These are phyloP conservation scores for Julus scanicus DNA, from an alignment of 2,888 invertebrate species.

Conservation along the genomic window DNA sequence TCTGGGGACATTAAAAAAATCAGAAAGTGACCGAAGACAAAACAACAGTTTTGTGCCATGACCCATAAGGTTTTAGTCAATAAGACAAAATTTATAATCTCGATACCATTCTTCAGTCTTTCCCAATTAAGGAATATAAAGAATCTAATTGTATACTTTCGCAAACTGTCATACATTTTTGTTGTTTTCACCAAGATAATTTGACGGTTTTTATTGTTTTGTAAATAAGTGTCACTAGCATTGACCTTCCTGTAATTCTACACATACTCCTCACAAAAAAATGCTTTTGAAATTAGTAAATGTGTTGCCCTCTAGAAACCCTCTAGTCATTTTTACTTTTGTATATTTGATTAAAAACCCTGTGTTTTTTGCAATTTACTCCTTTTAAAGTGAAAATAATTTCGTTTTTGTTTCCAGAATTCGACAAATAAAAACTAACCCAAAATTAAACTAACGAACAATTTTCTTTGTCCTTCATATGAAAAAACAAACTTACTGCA, in stretches of 20 bases:
- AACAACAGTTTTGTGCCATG: background rate
- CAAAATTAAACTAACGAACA: background rate
- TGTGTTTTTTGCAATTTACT: background rate
- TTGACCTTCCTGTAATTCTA: constrained; percentile 4
- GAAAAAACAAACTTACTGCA: background rate
- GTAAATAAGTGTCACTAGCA: background rate
- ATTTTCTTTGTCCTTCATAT: background rate
- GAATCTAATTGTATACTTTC: too few relatives aligned
- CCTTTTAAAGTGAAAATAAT: background rate
- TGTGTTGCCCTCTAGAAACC: background rate
- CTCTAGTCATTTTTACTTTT: background rate
- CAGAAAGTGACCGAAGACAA: background rate
- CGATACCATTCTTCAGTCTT: background rate
- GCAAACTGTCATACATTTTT: background rate
- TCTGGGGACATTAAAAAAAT: background rate
- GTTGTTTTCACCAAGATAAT: background rate
- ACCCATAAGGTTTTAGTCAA: background rate
- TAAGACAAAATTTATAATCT: background rate
- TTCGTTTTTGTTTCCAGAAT: background rate
- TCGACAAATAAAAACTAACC: background rate
- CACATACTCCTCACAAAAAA: background rate
- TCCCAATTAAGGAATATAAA: background rate
- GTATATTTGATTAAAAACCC: background rate
- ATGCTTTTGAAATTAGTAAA: background rate
- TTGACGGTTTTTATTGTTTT: background rate